Base-by-base conservation (phyloP, 2,797 vertebrate species). In the Ptychadena robeensis region DNA sequence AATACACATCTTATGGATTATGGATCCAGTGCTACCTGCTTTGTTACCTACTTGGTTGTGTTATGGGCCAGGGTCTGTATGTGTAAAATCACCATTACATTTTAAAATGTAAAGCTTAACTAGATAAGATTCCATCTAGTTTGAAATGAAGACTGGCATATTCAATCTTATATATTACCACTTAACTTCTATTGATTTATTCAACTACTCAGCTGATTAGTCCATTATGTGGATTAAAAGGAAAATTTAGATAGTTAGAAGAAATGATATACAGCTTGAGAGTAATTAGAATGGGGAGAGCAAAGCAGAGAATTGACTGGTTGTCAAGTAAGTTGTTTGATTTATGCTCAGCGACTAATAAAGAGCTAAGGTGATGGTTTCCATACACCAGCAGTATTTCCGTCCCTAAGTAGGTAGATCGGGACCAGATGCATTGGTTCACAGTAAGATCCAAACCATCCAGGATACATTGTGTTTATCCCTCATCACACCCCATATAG, bases 181-280 rank as follows among this genome's bases (percentile, higher is more conserved):
- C 71, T 73, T 63, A 61, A 18, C 72, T 59, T n/a, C 8, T 35
- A 82, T 82, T 82, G 80, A 82, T 82, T 73, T 69, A 34, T 75
- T 12, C 72, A 82, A 69, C 44, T 73, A 75, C 80, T 75, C 22
- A 69, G 72, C 80, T 82, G 72, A 82, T 82, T 76, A 82, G 65
- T 82, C 73, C 73, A 82, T 76, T 76, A 82, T 70, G 25, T 76
- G 18, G 53, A 76, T 44, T 76, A 66, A 48, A 27, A 75, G 44
- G 73, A 68, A 82, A 82, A 37, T 44, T 35, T 34, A 73, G 64
- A 82, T 40, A 75, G 72, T 75, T 75, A 40, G 40, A 73, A 76
- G 68, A 22, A 57, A 82, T 38, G 25, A 70, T 70, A 73, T 32
- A 44, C 34, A 70, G 37, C 34, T 59, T 59, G 30, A 37, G 15